These are phyloP conservation scores for Malurus elegans DNA, from an alignment of 2,113 vertebrate genomes.

Conservation along the genomic window DNA sequence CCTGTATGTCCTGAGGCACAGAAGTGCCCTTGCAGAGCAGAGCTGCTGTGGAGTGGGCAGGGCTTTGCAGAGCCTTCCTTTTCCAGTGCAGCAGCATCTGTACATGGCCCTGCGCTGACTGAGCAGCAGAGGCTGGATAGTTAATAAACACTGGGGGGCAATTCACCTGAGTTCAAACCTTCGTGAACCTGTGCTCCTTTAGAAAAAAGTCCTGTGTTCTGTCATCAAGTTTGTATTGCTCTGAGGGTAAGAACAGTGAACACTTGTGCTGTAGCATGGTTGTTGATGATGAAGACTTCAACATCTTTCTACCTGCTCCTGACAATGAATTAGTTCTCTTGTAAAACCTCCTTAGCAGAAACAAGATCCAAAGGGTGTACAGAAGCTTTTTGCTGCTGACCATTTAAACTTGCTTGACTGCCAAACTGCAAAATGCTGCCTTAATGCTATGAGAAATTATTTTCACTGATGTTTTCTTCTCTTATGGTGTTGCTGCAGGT, in stretches of 20 bases:
- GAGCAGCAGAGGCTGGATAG: neutral
- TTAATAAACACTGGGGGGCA: neutral
- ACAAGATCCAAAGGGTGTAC: neutral
- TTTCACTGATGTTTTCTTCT: neutral
- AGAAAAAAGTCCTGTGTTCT: neutral
- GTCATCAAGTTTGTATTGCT: neutral
- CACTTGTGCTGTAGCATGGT: neutral
- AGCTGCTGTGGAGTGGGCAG: neutral
- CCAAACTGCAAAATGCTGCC: neutral
- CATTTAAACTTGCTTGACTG: neutral
- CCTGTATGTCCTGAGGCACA: rapidly evolving
- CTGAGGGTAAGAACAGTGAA: neutral
- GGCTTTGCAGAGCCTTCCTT: neutral
- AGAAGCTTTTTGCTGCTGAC: neutral
- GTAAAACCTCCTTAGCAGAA: neutral
- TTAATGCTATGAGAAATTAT: neutral
- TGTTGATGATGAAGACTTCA: neutral
- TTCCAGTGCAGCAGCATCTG: rapidly evolving
- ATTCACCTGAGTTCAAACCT: neutral
- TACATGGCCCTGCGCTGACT: neutral
- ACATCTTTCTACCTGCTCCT: neutral
- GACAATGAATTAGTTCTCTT: neutral
- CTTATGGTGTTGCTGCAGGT: neutral
- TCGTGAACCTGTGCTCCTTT: neutral
- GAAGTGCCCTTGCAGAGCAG: rapidly evolving